Conservation (phyloP, 2,113 vertebrate species). For the Phalacrocorax carbo region DNA sequence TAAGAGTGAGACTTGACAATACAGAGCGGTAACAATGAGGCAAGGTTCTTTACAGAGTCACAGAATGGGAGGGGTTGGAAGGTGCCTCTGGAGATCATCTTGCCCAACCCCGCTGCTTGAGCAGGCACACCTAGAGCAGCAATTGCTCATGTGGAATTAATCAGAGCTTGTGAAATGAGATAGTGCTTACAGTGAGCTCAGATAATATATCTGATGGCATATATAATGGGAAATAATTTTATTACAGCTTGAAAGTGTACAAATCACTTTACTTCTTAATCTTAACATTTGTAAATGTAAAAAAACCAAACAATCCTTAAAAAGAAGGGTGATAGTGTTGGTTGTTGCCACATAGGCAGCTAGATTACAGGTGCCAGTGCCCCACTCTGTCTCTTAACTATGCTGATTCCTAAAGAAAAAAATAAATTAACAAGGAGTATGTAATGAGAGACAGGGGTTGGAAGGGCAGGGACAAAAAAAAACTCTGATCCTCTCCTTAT, state of each 20-base stretch:
- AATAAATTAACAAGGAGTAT: neutral
- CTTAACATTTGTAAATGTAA: neutral
- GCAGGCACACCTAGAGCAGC: too few relatives aligned
- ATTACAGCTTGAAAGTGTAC: neutral
- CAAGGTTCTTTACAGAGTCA: neutral
- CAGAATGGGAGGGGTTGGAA: too few relatives aligned
- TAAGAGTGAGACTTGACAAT: neutral
- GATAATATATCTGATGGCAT: neutral
- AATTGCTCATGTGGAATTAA: neutral
- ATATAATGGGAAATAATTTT: neutral
- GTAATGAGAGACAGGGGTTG: neutral
- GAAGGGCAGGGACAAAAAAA: neutral
- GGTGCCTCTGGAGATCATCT: too few relatives aligned
- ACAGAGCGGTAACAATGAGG: neutral
- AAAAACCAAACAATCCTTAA: rapidly evolving
- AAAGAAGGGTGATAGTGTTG: neutral
- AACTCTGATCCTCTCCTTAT: neutral
- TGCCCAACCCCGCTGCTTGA: too few relatives aligned
- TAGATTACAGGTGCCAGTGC: neutral
- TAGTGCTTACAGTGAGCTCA: neutral
- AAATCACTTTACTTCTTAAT: neutral
- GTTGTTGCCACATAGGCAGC: neutral
- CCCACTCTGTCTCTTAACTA: neutral
- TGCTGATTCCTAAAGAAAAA: neutral
- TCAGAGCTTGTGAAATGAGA: neutral